Base-by-base conservation (phyloP, 2,113 vertebrate species). In the Thinocorus orbignyianus region DNA sequence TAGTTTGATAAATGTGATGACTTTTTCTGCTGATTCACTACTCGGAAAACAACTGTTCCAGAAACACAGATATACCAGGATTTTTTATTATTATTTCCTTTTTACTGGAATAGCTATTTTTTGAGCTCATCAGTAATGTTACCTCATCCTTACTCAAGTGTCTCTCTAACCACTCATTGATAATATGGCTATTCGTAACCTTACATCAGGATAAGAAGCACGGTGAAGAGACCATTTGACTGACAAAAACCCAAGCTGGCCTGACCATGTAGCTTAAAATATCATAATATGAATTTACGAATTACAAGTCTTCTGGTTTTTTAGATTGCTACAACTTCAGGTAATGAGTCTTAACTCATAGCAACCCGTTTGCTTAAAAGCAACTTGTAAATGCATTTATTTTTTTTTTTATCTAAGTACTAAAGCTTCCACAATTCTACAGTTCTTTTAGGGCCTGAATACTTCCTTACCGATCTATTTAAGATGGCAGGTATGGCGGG, bases 1-100 rank as follows among this genome's bases (percentile, higher is more conserved):
- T 1, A 0, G 0, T 41, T 72, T 42, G 60, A 60, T 71, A 4
- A 84, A 16, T 41, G 68, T n/a, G 1, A 2, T 58, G 13, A 66
- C 13, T 39, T 41, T 65, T 87, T 55, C n/a, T 80, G 10, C 6
- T 20, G 1, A 31, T 66, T 77, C 66, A 51, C 25, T 74, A 58
- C 9, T 68, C n/a, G 20, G 5, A 26, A 84, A 92, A 65, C 2
- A 23, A 72, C 11, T 24, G 3, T 62, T 88, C 12, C 7, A 86
- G n/a, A 93, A 93, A 49, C 3, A 69, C 11, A 92, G 35, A 51
- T 3, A 6, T 73, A 80, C 3, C 16, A 49, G 20, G 7, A 11
- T 0, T 6, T 42, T 31, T 68, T 54, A 54, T 54, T 81, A 23
- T 65, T 62, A 66, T 49, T 79, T 68, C 6, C 3, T 10, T 25